A percentile compares a stretch with the other conserved stretches of the same genome.
Conservation (phyloP, 1,140 invertebrate genomes). For the Lepidurus couesii region DNA sequence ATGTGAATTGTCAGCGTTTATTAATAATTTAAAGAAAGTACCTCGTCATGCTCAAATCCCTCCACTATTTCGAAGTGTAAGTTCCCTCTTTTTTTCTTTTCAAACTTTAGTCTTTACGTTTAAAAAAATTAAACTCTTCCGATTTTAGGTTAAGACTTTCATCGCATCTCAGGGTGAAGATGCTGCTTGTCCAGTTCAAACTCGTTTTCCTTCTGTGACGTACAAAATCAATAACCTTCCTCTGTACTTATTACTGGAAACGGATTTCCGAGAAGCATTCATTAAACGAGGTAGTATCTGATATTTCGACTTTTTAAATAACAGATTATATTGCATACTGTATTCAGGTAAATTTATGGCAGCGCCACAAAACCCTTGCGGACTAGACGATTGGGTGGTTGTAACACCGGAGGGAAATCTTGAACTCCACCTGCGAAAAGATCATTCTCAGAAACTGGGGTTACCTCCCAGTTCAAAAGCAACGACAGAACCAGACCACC, state of each 20-base stretch:
- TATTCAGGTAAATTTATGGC: background rate
- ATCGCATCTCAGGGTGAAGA: background rate
- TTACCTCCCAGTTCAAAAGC: background rate
- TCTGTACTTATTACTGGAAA: background rate
- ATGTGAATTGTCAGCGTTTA: background rate
- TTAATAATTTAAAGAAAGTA: background rate
- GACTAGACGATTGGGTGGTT: background rate
- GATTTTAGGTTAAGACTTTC: background rate
- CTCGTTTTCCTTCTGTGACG: background rate
- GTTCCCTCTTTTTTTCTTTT: background rate
- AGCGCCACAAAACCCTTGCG: background rate
- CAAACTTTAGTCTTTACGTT: background rate
- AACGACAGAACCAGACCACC: background rate
- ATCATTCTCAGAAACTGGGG: background rate
- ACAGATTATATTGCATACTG: background rate
- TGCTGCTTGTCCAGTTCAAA: background rate
- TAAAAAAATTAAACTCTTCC: too few species aligned
- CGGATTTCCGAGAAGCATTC: background rate
- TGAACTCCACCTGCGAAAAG: background rate
- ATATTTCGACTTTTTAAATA: background rate
- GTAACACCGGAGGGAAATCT: background rate
- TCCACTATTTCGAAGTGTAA: background rate
- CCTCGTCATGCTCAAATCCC: background rate
- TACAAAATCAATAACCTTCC: background rate
- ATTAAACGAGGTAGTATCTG: background rate